Evolutionary conservation across 1,140 invertebrate species (phyloP), one percentile per base, ranked within the genome.

Genomic region (Calliphora vicina): DNA sequence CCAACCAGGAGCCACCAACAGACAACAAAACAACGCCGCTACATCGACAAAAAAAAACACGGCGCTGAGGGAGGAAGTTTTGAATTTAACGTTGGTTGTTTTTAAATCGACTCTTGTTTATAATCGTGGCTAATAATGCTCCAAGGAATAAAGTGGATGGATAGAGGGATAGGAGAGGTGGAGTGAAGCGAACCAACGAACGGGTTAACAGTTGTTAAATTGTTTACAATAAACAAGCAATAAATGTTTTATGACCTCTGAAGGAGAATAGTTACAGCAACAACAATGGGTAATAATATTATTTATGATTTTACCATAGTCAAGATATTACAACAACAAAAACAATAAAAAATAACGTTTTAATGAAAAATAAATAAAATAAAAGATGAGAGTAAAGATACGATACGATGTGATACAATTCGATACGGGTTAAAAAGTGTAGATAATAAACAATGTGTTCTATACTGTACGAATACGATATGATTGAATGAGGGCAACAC

Each of bases 141-240:
- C 43, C 50, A 57, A 12, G 80, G 80, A 81, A 35, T 35, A 35
- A 6, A 35, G 10, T 35, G 35, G 5, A 35, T 8, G 35, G 35
- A 35, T 35, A 35, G 35, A 2, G 35, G 0, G 35, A 5, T 35
- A 10, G 35, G 35, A 35, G 6, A n/a, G n/a, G n/a, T n/a, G n/a
- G n/a, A n/a, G n/a, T n/a, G n/a, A 35, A 35, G 10, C 35, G 35
- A 35, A 35, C 10, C 6, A 35, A 10, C 35, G 35, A 35, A 57
- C 43, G 80, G 50, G 80, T 81, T 81, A 81, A 81, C 50, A 81
- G 80, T 81, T 81, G 80, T 81, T 81, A 81, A 81, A 81, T 57
- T 20, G 20, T 17, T 43, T 57, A 43, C 80, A 50, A 81, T 81
- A 81, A 81, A 81, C 80, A 81, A 81, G 42, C 80, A 81, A 61